These are phyloP conservation scores for Prosapia bicincta DNA, from an alignment of 2,888 invertebrate genomes.

Conservation along the genomic window DNA sequence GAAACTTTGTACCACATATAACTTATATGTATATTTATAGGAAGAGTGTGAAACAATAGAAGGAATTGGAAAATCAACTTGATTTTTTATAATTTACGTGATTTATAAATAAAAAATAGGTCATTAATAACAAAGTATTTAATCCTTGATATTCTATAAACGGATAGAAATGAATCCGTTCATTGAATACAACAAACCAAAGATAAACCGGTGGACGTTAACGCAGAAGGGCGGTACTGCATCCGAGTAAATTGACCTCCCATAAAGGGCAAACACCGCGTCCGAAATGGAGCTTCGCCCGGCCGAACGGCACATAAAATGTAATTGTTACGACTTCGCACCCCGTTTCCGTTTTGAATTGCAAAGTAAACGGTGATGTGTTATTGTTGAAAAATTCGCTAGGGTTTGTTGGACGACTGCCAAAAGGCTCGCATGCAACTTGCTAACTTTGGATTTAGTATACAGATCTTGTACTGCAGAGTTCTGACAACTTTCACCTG, in stretches of 20 bases:
- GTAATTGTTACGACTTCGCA: background rate
- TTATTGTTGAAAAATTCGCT: background rate
- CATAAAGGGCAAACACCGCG: background rate
- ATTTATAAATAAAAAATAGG: too few species aligned
- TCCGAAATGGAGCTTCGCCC: background rate
- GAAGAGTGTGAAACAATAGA: too few species aligned
- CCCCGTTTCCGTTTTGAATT: background rate
- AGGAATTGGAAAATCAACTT: too few species aligned
- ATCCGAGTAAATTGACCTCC: background rate
- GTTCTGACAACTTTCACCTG: too few species aligned
- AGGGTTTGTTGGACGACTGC: background rate
- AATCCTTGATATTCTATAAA: too few species aligned
- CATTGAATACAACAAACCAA: background rate
- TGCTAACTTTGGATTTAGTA: background rate
- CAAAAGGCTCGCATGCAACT: background rate
- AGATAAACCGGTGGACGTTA: background rate
- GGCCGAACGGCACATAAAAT: background rate
- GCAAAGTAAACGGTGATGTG: background rate
- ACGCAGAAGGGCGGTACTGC: background rate
- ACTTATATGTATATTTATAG: too few species aligned
- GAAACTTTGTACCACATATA: too few species aligned
- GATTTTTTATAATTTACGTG: too few species aligned
- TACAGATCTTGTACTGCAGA: too few species aligned
- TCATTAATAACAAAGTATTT: too few species aligned
- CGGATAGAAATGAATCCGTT: too few species aligned